Evolutionary conservation across 2,888 invertebrate genomes (phyloP), one percentile per base, ranked within the genome.

Genomic region (Glaucopsyche alexis): DNA sequence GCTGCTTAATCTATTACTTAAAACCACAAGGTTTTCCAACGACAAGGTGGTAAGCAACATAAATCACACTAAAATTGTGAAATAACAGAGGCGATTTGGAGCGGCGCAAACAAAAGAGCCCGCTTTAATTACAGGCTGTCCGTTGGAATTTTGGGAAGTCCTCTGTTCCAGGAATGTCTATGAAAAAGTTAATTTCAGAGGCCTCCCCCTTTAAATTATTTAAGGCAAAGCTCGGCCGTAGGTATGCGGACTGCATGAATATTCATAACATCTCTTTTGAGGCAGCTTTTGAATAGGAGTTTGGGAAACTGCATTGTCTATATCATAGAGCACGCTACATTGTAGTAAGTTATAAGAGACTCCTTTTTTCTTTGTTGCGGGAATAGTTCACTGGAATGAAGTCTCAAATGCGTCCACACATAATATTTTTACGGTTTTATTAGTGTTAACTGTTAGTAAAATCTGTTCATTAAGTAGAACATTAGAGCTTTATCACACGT

Each of bases 171-270:
- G 70, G 73, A 73, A 75, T 73, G 72, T 64, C 16, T 52, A 72
- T 52, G 72, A 71, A 75, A 74, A 74, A 71, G 71, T 75, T 74
- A 75, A 73, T 74, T 72, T 70, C 66, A 40, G 69, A 14, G 42
- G 45, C 42, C 49, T 65, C 66, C 47, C 47, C 55, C 19, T 42
- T 19, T 49, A 74, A 69, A 69, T 69, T 49, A 69, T 49, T 69
- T 67, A 19, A 67, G 42, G 66, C 45, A 13, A 9, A 13, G 19
- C 67, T 67, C 13, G 13, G 13, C 13, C 60, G 60, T 38, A 60
- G 60, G 60, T 38, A 60, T 60, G 60, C 29, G 29, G 60, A 38
- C 8, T 42, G 42, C 66, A 42, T 40, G 14, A 40, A 65, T 66
- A 42, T 66, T 66, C 66, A 66, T 42, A n/a, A 29, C 29, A 40